phyloP scores from a whole-genome alignment of 2,113 vertebrate species.

The Chaetorhynchus papuensis region DNA sequence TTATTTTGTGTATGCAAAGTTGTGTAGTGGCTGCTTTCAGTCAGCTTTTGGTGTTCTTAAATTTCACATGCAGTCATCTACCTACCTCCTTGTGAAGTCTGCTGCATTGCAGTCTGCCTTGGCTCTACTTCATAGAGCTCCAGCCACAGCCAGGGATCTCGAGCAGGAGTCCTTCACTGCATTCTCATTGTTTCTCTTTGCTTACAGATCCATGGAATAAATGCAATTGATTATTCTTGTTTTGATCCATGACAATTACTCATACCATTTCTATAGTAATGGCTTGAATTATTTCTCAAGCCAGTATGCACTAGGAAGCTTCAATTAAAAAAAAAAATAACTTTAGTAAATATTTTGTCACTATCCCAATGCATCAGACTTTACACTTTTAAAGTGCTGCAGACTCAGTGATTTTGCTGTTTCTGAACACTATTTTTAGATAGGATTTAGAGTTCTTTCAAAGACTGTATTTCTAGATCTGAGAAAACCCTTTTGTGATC shows the following conservation, averaged over 20 bases:
- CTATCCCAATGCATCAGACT: neutral
- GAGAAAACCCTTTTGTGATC: constrained; percentile 25
- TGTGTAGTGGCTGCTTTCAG: neutral
- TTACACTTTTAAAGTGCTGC: neutral
- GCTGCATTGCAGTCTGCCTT: neutral
- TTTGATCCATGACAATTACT: neutral
- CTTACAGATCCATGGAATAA: neutral
- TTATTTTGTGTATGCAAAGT: neutral
- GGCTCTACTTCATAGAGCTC: neutral
- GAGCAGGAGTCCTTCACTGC: neutral
- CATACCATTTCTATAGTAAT: neutral
- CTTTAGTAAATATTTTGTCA: neutral
- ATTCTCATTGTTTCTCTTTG: neutral
- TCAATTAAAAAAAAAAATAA: neutral
- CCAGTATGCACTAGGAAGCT: neutral
- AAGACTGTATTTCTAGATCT: constrained; percentile 1
- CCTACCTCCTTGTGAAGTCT: neutral
- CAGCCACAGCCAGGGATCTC: neutral
- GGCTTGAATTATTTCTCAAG: neutral
- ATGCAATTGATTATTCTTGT: neutral
- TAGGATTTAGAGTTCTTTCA: neutral
- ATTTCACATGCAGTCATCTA: neutral
- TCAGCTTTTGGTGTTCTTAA: neutral
- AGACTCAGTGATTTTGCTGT: neutral
- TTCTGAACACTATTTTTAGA: neutral